These are phyloP conservation scores for Caiman crocodilus DNA, from an alignment of 2,797 vertebrate genomes.

Conservation along the genomic window DNA sequence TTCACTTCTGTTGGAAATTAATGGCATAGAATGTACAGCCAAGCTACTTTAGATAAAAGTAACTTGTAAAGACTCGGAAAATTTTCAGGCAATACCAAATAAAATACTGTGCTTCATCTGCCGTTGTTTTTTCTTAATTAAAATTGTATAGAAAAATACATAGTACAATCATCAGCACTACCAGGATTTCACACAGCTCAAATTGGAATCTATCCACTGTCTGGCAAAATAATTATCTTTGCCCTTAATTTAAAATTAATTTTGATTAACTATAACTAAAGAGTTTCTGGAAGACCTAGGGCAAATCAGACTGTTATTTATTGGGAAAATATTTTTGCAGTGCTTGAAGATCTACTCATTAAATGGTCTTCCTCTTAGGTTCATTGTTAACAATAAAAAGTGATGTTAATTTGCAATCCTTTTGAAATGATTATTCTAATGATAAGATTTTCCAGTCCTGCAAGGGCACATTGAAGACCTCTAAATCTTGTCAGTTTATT, in stretches of 20 bases:
- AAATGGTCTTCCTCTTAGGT: constrained; percentile 11
- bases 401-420: not conserved
- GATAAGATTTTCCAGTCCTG: not conserved
- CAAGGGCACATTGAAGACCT: constrained; percentile 33
- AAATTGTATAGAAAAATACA: not conserved
- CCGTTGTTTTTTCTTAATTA: not conserved
- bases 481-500: not conserved
- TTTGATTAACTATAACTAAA: constrained; percentile 28
- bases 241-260: constrained; percentile 5
- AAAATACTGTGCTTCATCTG: not conserved
- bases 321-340: not conserved
- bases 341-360: constrained; percentile 12
- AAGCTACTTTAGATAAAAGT: not conserved
- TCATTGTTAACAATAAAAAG: not conserved
- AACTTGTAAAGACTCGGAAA: constrained; percentile 10
- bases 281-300: constrained; percentile 17
- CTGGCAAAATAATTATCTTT: not conserved
- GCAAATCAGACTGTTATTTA: constrained; percentile 18
- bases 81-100: not conserved
- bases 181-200: not conserved
- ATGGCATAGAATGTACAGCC: not conserved
- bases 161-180: not conserved
- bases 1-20: not conserved
- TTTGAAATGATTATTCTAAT: not conserved
- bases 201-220: not conserved